Base-by-base conservation (phyloP, 2,797 vertebrate species). In the Enteromius fasciolatus region DNA sequence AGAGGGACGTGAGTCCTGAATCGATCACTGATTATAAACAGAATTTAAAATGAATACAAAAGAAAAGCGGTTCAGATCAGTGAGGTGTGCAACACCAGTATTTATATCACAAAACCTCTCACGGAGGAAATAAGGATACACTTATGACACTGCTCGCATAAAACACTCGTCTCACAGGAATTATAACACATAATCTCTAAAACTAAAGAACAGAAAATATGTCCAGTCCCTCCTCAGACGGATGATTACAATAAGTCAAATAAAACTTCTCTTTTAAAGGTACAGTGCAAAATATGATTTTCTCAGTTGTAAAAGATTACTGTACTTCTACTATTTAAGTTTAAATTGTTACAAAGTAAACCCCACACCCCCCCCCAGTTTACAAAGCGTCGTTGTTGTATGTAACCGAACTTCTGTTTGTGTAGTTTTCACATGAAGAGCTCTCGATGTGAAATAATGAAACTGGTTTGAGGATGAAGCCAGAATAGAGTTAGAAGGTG, bases 401-500 rank as follows among this genome's bases (percentile, higher is more conserved):
- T 31, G 59, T 17, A 31, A 63, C 14, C 8, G 59, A 33, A 23
- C 9, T n/a, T 57, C 20, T 57, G 12, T 17, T 36, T 59, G 20
- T 31, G 50, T 48, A 18, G 8, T 31, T 50, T 72, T 48, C 11
- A n/a, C 18, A 14, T 7, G 18, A 77, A 25, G 63, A 57, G 44
- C 52, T 54, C 46, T 54, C 57, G 39, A 57, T 44, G 80, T 41
- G 23, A 15, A 61, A 46, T 46, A 14, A 72, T 8, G 10, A 70
- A 80, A 57, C 69, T 81, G 41, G 54, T 46, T 72, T 79, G 48
- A 72, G 48, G 12, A 83, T 76, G 15, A 25, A 70, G 46, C 57
- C 66, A 80, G 52, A 78, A 52, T 67, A 48, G 44, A 82, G 52
- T 76, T 64, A 75, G 41, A 68, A 57, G 39, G 63, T 76, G 61